Base-by-base conservation (phyloP, 2,797 vertebrate species). In the Pelodytes ibericus region DNA sequence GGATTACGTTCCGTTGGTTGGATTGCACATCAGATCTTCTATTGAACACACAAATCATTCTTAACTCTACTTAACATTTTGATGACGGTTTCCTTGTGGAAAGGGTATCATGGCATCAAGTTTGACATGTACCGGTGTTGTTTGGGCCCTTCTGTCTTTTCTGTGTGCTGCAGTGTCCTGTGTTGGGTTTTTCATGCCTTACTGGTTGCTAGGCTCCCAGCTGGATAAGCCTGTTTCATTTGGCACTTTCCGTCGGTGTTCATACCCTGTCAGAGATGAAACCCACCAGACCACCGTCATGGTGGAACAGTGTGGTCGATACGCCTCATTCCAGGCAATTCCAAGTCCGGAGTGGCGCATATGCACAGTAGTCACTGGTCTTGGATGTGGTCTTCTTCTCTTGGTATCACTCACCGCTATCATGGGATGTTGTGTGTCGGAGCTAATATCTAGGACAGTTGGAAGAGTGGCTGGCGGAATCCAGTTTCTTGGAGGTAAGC, bases 161-260 rank as follows among this genome's bases (percentile, higher is more conserved):
- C 90, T 98, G 11, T 96, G 94, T 0, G 96, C 98, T 0, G 94
- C 91, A 0, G 88, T 95, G 27, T 96, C 95, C 81, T 98, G 96
- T 0, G 93, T 98, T 72, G 96, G 97, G 24, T 99, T 98, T 90
- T 99, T 99, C 84, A 98, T 99, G 98, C 98, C 98, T 64, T 99
- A 98, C 89, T 99, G 97, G 97, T 93, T 98, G 67, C 87, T 98
- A 87, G 95, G 95, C 1, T 93, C 91, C 6, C 96, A 96, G 88
- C 92, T 99, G 93, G 95, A 95, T 86, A 98, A 96, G 83, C 91
- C 95, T 0, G 97, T 99, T 84, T 98, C 96, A 56, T 99, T 99
- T 0, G 95, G 98, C 71, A 97, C 96, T 16, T 99, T 99, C 79
- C 94, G 97, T 7, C 93, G 98, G 61, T 99, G 98, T 87, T 96